Percentiles rank a stretch among this genome's conserved stretches.
These are phyloP conservation scores for Egretta garzetta DNA, from an alignment of 2,113 vertebrate genomes.

Conservation along the genomic window DNA sequence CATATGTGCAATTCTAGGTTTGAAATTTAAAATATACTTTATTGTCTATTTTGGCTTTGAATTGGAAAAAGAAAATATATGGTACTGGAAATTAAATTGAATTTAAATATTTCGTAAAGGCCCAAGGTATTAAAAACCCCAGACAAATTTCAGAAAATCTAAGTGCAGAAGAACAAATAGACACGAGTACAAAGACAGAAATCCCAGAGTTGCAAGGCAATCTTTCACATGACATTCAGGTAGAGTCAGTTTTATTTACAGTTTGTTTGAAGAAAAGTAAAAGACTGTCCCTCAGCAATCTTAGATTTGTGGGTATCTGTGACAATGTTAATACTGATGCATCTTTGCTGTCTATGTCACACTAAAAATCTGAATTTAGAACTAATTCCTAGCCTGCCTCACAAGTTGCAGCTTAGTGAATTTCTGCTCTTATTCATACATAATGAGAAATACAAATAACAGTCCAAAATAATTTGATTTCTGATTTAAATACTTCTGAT, in stretches of 20 bases:
- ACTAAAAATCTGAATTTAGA: background rate
- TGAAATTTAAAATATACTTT: background rate
- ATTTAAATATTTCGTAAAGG: background rate
- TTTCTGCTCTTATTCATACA: background rate
- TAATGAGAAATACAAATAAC: background rate
- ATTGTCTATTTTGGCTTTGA: background rate
- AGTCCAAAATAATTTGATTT: constrained; percentile 6
- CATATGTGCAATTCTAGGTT: background rate
- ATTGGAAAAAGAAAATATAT: background rate
- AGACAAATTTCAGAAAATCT: background rate
- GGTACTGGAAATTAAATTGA: background rate
- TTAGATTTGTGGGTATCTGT: background rate
- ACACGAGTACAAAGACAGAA: background rate
- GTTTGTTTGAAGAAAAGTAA: constrained; percentile 19
- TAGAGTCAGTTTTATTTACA: background rate
- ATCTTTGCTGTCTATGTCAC: background rate
- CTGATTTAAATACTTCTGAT: background rate
- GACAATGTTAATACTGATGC: background rate
- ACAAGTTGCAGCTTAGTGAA: background rate
- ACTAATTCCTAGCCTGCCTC: background rate
- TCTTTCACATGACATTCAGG: background rate
- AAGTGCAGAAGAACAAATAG: background rate
- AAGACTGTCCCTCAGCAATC: background rate
- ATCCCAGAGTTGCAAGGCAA: background rate
- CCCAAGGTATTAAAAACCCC: background rate